These are phyloP conservation scores for Phataginus tricuspis DNA, from an alignment of 2,797 vertebrate species.

Conservation along the genomic window DNA sequence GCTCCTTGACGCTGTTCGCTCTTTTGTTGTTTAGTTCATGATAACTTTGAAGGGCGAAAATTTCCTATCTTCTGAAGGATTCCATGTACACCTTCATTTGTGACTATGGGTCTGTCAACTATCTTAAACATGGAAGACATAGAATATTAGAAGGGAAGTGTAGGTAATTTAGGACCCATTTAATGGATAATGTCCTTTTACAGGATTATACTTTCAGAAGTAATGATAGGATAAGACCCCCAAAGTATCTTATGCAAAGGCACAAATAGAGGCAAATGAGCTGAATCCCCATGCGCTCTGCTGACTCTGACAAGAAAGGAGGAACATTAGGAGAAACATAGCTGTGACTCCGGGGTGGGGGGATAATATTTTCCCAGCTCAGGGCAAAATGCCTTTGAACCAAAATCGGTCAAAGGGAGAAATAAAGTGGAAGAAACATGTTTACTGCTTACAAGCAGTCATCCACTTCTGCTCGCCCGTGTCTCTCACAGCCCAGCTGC, in stretches of 20 bases:
- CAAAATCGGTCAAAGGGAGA: too few species aligned
- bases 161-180: background rate
- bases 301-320: background rate
- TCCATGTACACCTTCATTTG: conserved; percentile 38
- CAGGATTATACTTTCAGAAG: background rate
- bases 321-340: background rate
- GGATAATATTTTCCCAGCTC: too few species aligned
- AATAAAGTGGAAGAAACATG: too few species aligned
- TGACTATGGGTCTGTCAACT: background rate
- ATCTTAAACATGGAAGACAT: conserved; percentile 21
- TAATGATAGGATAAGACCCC: background rate
- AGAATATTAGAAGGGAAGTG: background rate
- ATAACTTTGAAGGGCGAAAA: conserved; percentile 40
- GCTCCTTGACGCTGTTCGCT: background rate
- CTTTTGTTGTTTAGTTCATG: conserved; percentile 7
- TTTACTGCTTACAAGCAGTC: too few species aligned
- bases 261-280: background rate
- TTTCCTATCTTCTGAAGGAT: background rate
- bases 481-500: too few species aligned
- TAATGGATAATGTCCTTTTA: conserved; percentile 9
- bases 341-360: too few species aligned
- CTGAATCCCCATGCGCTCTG: background rate
- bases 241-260: background rate
- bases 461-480: too few species aligned
- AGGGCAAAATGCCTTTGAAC: too few species aligned